Conservation (phyloP, 2,888 invertebrate species). For the Scelioninae gen. 1 region DNA sequence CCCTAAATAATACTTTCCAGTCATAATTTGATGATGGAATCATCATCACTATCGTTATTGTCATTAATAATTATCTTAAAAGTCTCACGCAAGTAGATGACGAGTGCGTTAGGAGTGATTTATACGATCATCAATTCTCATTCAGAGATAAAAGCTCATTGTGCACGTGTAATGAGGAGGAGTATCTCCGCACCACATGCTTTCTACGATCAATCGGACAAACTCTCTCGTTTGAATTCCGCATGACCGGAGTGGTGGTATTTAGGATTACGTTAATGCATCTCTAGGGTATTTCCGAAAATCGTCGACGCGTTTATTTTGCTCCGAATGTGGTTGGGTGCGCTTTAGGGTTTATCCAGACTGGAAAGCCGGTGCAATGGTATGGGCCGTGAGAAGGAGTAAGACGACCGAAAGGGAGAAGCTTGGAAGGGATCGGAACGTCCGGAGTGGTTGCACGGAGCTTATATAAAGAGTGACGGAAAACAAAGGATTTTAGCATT, state of each 20-base stretch:
- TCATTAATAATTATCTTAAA: conserved; percentile 53
- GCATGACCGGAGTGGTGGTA: conserved; percentile 75
- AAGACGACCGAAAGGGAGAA: conserved; percentile 62
- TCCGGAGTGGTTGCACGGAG: conserved; percentile 67
- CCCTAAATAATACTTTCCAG: too few species aligned
- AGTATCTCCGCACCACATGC: conserved; percentile 55
- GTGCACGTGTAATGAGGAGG: conserved; percentile 67
- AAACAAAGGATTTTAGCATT: conserved; percentile 65
- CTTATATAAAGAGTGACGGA: conserved; percentile 65
- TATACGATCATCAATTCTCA: conserved; percentile 63
- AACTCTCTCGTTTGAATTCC: conserved; percentile 76
- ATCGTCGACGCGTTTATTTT: conserved; percentile 77
- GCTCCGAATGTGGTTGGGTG: conserved; percentile 66
- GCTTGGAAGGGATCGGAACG: conserved; percentile 62
- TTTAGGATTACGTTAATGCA: conserved; percentile 79
- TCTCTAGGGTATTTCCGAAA: conserved; percentile 76
- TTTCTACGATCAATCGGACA: conserved; percentile 69
- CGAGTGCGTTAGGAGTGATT: conserved; percentile 44
- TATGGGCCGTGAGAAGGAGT: conserved; percentile 72
- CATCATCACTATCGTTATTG: conserved; percentile 15
- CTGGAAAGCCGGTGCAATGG: conserved; percentile 67
- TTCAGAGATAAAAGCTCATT: conserved; percentile 66
- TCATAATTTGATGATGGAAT: conserved; percentile 16
- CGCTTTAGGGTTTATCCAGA: conserved; percentile 70
- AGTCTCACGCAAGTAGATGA: conserved; percentile 45